Percentiles rank a stretch among this genome's conserved stretches.
Evolutionary conservation across 2,888 invertebrate genomes (phyloP).

Genomic region (Pterostichus niger): DNA sequence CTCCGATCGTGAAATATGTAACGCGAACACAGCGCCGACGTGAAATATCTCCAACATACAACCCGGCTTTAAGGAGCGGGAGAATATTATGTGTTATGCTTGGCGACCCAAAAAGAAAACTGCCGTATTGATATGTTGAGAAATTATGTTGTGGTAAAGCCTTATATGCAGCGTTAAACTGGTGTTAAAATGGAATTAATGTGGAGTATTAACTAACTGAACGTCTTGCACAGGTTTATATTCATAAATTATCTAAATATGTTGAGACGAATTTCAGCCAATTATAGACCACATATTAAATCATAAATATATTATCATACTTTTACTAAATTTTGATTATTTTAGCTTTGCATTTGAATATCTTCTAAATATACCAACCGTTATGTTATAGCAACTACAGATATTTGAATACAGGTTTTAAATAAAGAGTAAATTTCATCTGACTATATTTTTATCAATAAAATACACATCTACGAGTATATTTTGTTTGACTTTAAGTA

Average conservation of each 20-base stretch:
- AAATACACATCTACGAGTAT: no score
- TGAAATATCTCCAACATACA: constrained; percentile 59
- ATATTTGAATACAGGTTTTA: no score
- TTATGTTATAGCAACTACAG: no score
- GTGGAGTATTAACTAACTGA: constrained; percentile 10
- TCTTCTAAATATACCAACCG: no score
- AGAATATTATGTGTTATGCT: constrained; percentile 14
- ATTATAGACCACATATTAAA: not conserved
- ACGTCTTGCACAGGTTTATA: not conserved
- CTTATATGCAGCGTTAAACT: constrained; percentile 1
- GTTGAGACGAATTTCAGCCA: not conserved
- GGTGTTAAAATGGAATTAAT: constrained; percentile 23
- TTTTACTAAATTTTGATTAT: no score
- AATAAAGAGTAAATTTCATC: no score
- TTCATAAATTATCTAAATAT: not conserved
- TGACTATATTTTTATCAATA: no score
- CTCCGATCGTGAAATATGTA: constrained; percentile 62
- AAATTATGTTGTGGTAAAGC: constrained; percentile 32
- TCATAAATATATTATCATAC: no score
- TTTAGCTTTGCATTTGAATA: no score
- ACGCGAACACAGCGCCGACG: constrained; percentile 52
- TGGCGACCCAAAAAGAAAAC: constrained; percentile 9
- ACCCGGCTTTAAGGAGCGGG: constrained; percentile 16
- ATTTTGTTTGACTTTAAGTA: no score
- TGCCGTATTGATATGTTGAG: constrained; percentile 29